phyloP scores from a whole-genome alignment of 2,797 vertebrate genomes.

The Gallinago stenura region DNA sequence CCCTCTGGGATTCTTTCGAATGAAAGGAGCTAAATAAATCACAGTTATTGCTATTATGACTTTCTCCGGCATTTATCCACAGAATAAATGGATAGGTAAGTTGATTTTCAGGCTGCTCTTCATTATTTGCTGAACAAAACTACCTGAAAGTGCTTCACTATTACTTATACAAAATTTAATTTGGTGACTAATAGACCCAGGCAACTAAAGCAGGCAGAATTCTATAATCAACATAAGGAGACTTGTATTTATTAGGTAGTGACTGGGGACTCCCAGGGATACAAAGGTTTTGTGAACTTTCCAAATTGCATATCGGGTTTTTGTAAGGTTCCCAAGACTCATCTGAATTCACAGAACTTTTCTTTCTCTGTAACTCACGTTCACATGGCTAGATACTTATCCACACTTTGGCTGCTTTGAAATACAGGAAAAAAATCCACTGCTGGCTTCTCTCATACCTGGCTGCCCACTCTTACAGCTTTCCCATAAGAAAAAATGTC shows the following conservation, averaged over 20 bases:
- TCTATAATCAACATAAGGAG: slow-evolving; percentile 57
- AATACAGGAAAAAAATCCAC: not conserved
- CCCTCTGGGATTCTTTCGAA: slow-evolving; percentile 66
- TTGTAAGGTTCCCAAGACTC: not conserved
- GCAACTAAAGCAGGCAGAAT: slow-evolving; percentile 20
- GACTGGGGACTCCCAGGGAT: not conserved
- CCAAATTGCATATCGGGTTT: not conserved
- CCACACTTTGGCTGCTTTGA: not conserved
- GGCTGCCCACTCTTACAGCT: not conserved
- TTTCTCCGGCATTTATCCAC: slow-evolving; percentile 55
- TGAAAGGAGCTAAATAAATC: slow-evolving; percentile 65
- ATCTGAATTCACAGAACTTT: not conserved
- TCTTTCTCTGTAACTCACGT: not conserved
- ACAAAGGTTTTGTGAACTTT: slow-evolving; percentile 1
- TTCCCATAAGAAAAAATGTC: not conserved
- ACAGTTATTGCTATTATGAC: slow-evolving; percentile 56
- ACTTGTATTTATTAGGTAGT: slow-evolving; percentile 39
- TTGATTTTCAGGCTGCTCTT: slow-evolving; percentile 69
- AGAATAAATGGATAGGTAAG: slow-evolving; percentile 64
- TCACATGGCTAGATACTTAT: not conserved
- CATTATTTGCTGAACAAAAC: slow-evolving; percentile 72
- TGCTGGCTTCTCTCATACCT: not conserved
- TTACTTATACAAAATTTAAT: slow-evolving; percentile 77
- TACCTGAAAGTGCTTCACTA: slow-evolving; percentile 67
- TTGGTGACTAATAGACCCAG: slow-evolving; percentile 67